phyloP scores from a whole-genome alignment of 1,140 invertebrate genomes.

The Meloidogyne floridensis region DNA sequence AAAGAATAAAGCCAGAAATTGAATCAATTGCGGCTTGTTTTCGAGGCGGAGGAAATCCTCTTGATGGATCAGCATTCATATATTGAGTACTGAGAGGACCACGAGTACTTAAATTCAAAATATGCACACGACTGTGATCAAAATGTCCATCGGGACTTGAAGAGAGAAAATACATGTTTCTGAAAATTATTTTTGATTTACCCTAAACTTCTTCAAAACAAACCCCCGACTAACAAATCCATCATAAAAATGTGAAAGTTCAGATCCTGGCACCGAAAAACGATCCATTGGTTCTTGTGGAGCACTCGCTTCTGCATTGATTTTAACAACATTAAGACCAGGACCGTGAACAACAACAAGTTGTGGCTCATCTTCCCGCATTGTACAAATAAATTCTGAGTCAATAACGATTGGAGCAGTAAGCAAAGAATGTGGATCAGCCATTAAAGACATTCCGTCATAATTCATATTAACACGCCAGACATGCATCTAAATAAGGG shows the following conservation, averaged over 20 bases:
- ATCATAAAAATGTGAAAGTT: slow-evolving; percentile 64
- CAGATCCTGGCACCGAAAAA: slow-evolving; percentile 58
- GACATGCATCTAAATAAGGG: slow-evolving; percentile 46
- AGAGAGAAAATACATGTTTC: slow-evolving; percentile 60
- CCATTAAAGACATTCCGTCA: slow-evolving; percentile 51
- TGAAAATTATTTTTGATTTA: slow-evolving; percentile 25
- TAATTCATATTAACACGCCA: slow-evolving; percentile 54
- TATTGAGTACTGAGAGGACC: slow-evolving; percentile 61
- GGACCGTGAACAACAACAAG: slow-evolving; percentile 59
- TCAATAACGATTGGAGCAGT: slow-evolving; percentile 53
- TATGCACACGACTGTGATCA: slow-evolving; percentile 62
- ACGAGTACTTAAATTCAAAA: slow-evolving; percentile 49
- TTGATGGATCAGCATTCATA: slow-evolving; percentile 53
- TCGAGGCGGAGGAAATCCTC: slow-evolving; percentile 58
- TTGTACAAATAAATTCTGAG: slow-evolving; percentile 59
- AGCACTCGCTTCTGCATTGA: slow-evolving; percentile 48
- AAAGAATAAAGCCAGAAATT: slow-evolving; percentile 58
- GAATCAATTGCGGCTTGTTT: slow-evolving; percentile 63
- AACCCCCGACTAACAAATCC: slow-evolving; percentile 63
- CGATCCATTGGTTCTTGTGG: slow-evolving; percentile 55
- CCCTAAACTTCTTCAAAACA: not conserved
- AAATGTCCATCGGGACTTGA: slow-evolving; percentile 61
- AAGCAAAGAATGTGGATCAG: slow-evolving; percentile 53
- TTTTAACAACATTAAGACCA: slow-evolving; percentile 53
- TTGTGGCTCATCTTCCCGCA: slow-evolving; percentile 62